Evolutionary conservation across 2,888 invertebrate species (phyloP), one percentile per base, ranked within the genome.

Genomic region (Endotricha flammealis): DNA sequence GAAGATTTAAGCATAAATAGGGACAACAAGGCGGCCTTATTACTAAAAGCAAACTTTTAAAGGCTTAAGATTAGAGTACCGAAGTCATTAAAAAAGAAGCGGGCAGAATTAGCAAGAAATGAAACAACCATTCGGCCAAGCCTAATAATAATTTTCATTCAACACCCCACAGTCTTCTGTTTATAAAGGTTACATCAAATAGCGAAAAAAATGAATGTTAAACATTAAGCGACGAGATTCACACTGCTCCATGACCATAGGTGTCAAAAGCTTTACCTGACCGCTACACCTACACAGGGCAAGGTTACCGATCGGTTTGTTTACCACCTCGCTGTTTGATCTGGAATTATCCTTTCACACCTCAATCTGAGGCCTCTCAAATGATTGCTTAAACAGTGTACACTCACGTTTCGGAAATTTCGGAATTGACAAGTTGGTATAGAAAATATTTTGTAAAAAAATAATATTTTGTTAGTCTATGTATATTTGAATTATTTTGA

Each of bases 201-300:
- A 76, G 47, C 50, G 52, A 70, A 80, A 82, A 35, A 78, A 77
- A 70, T 56, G 56, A 12, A 59, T 54, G 81, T 71, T 80, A 85
- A 85, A 77, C 69, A 76, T 63, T 70, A 73, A 60, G 77, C 75
- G 82, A 69, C 60, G 71, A 77, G 67, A 74, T 79, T 80, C 76
- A 82, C 85, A 73, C 82, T 64, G 59, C 61, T 63, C 54, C 57
- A 54, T 59, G 58, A 66, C 57, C 61, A 55, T 59, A 85, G 85
- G 86, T 86, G 85, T 83, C 83, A 85, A 86, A 86, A 86, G 85
- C 74, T 76, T 82, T 86, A 85, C 85, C 85, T 83, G 85, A 66
- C 71, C 70, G 53, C 56, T 57, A 73, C 82, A 72, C 81, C 82
- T 74, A 82, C 82, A 64, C 79, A 28, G 47, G 53, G 48, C 52